Base-by-base conservation (phyloP, 2,797 vertebrate genomes). In the Leucoraja ocellata region DNA sequence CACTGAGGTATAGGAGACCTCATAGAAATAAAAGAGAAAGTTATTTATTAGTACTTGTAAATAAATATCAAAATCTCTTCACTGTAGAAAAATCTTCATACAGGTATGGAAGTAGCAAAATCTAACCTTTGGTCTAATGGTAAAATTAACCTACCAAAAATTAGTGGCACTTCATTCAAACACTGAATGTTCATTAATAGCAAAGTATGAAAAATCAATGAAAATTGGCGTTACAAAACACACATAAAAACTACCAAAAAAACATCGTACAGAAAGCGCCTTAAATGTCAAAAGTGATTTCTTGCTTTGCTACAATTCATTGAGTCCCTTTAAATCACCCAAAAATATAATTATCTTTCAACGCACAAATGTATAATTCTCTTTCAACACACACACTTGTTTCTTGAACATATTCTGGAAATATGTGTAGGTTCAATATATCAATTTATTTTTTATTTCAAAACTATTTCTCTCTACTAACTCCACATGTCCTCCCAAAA, bases 1-100 rank as follows among this genome's bases (percentile, higher is more conserved):
- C 95, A 96, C 93, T 93, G 97, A 96, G 95, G 96, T 95, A 95
- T 96, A 95, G 95, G 96, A 96, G 93, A 96, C 95, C 97, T 97
- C 65, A 92, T 94, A 93, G 81, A 93, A 80, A 93, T 9, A 65
- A 63, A 21, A 93, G 36, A 93, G 65, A 61, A 93, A 93, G 65
- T 77, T 81, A 79, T 63, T 74, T 39, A 92, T 39, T 76, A 54
- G 71, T 28, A 92, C 16, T 36, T 18, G 84, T 68, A n/a, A 63
- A 32, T 88, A 88, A 32, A 63, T 6, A 68, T 88, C 32, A 88
- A 28, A 88, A 88, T 32, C 65, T 88, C 65, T 63, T 32, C 5
- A 32, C 13, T 88, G n/a, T 14, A 88, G 84, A 61, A 54, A 88
- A 7, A 88, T 32, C 32, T 32, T 18, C 18, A 68, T 32, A 88